Conservation (phyloP, 2,797 vertebrate species). For the Eulemur albifrons region DNA sequence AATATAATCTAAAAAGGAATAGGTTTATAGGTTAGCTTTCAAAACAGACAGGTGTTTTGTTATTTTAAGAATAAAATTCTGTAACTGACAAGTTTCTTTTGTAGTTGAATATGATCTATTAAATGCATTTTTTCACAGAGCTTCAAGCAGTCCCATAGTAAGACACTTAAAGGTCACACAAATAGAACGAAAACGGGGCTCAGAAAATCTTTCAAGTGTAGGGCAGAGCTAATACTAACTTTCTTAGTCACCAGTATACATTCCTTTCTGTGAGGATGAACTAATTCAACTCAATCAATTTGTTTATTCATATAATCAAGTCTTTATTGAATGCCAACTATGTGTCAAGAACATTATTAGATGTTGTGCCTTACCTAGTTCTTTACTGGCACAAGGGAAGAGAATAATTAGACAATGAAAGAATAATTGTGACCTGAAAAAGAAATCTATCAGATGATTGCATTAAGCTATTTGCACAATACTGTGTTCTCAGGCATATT, state of each 20-base stretch:
- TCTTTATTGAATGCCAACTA: not conserved
- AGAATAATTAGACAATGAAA: not conserved
- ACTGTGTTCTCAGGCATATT: not conserved
- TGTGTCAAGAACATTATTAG: not conserved
- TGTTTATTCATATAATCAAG: not conserved
- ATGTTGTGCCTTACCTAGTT: not conserved
- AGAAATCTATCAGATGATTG: not conserved
- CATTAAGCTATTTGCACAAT: not conserved
- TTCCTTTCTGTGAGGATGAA: not conserved
- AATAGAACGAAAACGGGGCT: not conserved
- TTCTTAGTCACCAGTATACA: not conserved
- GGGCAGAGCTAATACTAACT: not conserved
- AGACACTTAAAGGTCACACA: conserved; percentile 46
- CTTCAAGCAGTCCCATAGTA: conserved; percentile 21
- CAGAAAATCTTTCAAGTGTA: conserved; percentile 7
- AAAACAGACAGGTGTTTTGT: conserved; percentile 64
- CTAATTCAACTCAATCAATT: not conserved
- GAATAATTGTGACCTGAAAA: not conserved
- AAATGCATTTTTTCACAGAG: not conserved
- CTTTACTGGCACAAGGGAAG: not conserved
- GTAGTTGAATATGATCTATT: conserved; percentile 35
- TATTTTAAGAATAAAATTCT: conserved; percentile 66
- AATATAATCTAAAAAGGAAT: conserved; percentile 51
- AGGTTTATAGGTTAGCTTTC: conserved; percentile 62
- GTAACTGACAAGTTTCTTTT: conserved; percentile 53